phyloP scores from a whole-genome alignment of 1,140 invertebrate genomes.

The Nephotettix cincticeps region DNA sequence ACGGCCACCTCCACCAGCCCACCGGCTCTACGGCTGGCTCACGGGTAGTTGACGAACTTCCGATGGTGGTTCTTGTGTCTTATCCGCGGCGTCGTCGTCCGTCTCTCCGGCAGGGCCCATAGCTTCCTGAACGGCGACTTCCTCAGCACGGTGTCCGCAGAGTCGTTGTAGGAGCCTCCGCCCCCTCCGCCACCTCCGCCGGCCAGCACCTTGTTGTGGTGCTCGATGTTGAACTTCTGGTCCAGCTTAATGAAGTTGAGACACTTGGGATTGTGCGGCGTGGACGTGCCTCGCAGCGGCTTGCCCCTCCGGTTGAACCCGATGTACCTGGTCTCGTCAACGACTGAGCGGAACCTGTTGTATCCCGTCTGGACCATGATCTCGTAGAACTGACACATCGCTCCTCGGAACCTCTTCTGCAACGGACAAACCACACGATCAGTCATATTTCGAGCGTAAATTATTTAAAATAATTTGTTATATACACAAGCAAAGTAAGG shows the following conservation, averaged over 20 bases:
- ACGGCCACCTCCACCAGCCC: not conserved
- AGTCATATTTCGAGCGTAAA: too few species aligned
- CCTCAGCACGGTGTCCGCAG: constrained; percentile 26
- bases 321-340: constrained; percentile 48
- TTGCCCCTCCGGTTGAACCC: constrained; percentile 54
- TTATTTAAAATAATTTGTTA: too few species aligned
- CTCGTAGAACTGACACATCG: constrained; percentile 56
- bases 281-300: constrained; percentile 45
- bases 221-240: constrained; percentile 50
- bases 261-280: constrained; percentile 48
- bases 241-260: constrained; percentile 56
- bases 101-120: constrained; percentile 11
- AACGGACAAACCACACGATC: constrained; percentile 21
- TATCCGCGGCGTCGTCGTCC: constrained; percentile 30
- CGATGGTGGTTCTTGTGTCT: constrained; percentile 21
- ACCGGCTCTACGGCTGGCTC: not conserved
- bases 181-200: constrained; percentile 36
- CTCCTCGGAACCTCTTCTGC: constrained; percentile 48
- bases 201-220: constrained; percentile 52
- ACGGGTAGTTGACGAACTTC: constrained; percentile 32
- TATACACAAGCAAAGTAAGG: too few species aligned
- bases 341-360: constrained; percentile 52
- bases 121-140: constrained; percentile 34
- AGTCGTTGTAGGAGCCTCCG: constrained; percentile 32
- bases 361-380: constrained; percentile 51